A percentile compares a stretch with the other conserved stretches of the same genome.
Evolutionary conservation across 1,140 invertebrate genomes (phyloP).

Genomic region (Trichogramma pretiosum): DNA sequence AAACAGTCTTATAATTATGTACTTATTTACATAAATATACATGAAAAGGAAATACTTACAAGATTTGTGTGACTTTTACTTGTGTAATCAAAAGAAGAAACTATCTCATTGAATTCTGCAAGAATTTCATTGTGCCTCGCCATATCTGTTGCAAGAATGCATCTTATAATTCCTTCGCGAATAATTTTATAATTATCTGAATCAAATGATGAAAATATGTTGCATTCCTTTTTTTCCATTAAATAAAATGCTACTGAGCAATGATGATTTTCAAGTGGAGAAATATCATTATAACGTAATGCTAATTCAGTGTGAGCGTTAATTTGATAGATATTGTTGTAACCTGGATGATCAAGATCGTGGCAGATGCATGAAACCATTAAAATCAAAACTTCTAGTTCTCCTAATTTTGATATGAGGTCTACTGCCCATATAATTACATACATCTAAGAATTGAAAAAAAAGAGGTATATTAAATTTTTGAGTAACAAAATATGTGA

Average conservation of each 20-base stretch:
- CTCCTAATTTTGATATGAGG: conserved; percentile 58
- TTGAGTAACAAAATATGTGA: too few species aligned
- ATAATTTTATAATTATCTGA: conserved; percentile 53
- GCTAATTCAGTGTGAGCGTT: conserved; percentile 80
- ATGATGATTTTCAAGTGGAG: conserved; percentile 82
- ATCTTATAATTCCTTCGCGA: conserved; percentile 74
- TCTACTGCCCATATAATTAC: conserved; percentile 71
- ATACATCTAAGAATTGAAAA: too few species aligned
- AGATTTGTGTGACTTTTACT: conserved; percentile 71
- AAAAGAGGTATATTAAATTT: too few species aligned
- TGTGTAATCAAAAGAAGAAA: conserved; percentile 63
- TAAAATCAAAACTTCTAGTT: conserved; percentile 69
- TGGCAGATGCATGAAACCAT: conserved; percentile 81
- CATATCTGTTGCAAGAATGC: conserved; percentile 82
- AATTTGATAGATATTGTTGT: conserved; percentile 84
- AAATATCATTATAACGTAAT: conserved; percentile 81
- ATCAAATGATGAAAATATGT: conserved; percentile 65
- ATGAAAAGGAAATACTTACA: conserved; percentile 57
- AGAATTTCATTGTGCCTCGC: conserved; percentile 80
- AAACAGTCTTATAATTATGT: too few species aligned
- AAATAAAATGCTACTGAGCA: conserved; percentile 80
- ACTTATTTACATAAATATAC: too few species aligned
- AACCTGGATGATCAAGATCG: conserved; percentile 86
- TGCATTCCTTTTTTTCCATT: conserved; percentile 65
- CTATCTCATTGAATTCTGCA: conserved; percentile 62